These are phyloP conservation scores for Drosophila elegans DNA, from an alignment of 1,140 invertebrate species.

Conservation along the genomic window DNA sequence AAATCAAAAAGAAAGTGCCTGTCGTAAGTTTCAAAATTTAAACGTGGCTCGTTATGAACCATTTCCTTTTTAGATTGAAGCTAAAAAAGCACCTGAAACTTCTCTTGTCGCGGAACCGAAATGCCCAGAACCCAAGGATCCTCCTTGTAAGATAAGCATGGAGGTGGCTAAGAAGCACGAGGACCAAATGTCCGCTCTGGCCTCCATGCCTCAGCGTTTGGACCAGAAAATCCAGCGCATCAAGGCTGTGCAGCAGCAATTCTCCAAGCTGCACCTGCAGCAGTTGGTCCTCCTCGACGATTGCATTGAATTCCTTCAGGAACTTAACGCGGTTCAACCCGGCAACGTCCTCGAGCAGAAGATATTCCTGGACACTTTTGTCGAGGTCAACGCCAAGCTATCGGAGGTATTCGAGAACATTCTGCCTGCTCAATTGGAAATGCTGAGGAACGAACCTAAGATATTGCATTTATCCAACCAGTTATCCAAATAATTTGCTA, in stretches of 20 bases:
- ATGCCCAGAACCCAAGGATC: background rate
- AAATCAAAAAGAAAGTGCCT: slow-evolving; percentile 21
- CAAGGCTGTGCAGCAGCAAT: slow-evolving; percentile 27
- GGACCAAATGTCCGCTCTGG: slow-evolving; percentile 26
- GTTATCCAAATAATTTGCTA: background rate
- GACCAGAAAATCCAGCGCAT: slow-evolving; percentile 33
- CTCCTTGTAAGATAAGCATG: too few relatives aligned
- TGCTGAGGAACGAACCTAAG: slow-evolving; percentile 24
- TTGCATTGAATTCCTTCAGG: slow-evolving; percentile 36
- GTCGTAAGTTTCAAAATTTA: background rate
- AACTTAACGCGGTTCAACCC: slow-evolving; percentile 19
- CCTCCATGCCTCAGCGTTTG: slow-evolving; percentile 26
- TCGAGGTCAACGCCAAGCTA: slow-evolving; percentile 32
- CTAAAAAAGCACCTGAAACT: background rate
- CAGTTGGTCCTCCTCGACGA: slow-evolving; percentile 34
- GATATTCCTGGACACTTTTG: slow-evolving; percentile 30
- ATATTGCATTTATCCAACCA: background rate
- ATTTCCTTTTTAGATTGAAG: background rate
- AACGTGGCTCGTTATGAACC: background rate
- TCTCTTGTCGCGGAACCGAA: background rate
- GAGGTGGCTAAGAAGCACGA: slow-evolving; percentile 9
- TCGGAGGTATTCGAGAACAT: slow-evolving; percentile 26
- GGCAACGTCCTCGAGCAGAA: slow-evolving; percentile 9
- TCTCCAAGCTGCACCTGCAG: slow-evolving; percentile 27
- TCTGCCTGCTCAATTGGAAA: slow-evolving; percentile 33